Evolutionary conservation across 1,140 invertebrate genomes (phyloP).

Genomic region (Apis mellifera): Amel_HAv3.1 CM009942.2:9555001-9555500

Average conservation of each 20-base stretch:
- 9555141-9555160: no score
- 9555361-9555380: no score
- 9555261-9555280: conserved; percentile 13
- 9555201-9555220: background rate
- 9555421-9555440: background rate
- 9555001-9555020: conserved; percentile 9
- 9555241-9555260: background rate
- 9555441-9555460: background rate
- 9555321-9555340: background rate
- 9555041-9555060: background rate
- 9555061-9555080: background rate
- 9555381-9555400: conserved; percentile 20
- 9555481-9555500: conserved; percentile 51
- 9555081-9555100: background rate
- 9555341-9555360: background rate
- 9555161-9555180: no score
- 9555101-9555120: no score
- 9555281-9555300: background rate
- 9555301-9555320: background rate
- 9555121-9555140: no score
- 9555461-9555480: conserved; percentile 32
- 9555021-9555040: background rate
- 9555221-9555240: background rate
- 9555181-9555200: no score
- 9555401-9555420: background rate